These are phyloP conservation scores for Glyphotaelius pellucidus DNA, from an alignment of 2,888 invertebrate species.

Conservation along the genomic window DNA sequence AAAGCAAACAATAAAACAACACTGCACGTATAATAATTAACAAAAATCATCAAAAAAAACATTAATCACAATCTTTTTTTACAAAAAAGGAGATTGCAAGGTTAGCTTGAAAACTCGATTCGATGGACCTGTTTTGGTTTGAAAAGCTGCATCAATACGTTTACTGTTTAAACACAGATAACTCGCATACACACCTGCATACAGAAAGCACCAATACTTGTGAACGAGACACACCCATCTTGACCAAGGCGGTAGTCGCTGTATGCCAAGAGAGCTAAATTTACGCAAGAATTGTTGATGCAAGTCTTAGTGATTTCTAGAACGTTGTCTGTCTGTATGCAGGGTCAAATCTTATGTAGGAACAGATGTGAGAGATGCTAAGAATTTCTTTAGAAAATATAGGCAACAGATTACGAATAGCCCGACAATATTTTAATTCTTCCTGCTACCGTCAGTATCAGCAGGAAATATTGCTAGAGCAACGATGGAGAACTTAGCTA, in stretches of 20 bases:
- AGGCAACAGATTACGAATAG: no score
- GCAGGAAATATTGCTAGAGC: no score
- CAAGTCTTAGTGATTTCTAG: background rate
- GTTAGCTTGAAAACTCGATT: background rate
- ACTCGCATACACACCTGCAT: background rate
- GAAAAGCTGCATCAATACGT: background rate
- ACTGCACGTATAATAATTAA: background rate
- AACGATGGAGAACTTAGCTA: no score
- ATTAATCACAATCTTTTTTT: background rate
- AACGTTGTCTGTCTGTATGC: background rate
- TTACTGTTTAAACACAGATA: background rate
- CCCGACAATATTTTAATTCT: no score
- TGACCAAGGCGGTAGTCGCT: background rate
- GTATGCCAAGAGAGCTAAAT: background rate
- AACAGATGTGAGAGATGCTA: background rate
- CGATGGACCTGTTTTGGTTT: background rate
- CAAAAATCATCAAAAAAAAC: background rate
- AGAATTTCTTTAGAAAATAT: no score
- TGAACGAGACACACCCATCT: background rate
- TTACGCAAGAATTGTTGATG: background rate
- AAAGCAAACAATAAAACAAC: background rate
- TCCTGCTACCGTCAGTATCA: no score
- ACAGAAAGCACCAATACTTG: background rate
- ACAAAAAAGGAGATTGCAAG: background rate
- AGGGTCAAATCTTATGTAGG: background rate